These are phyloP conservation scores for Plebejus anna DNA, from an alignment of 2,888 invertebrate species.

Conservation along the genomic window DNA sequence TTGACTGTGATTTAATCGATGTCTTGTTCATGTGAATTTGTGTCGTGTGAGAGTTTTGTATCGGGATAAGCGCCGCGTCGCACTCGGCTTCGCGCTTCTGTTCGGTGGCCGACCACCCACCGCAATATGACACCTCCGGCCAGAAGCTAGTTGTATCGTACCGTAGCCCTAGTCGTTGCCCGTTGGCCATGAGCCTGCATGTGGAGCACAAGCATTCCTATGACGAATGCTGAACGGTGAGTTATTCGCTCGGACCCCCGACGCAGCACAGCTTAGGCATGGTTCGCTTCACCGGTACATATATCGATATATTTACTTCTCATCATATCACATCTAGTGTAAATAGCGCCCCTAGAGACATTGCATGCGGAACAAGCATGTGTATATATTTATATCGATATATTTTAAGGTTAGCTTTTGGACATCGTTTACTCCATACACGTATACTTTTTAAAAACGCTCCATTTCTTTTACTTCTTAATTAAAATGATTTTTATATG, in stretches of 20 bases:
- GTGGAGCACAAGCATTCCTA: slow-evolving; percentile 72
- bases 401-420: slow-evolving; percentile 51
- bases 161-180: slow-evolving; percentile 70
- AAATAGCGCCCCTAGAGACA: slow-evolving; percentile 22
- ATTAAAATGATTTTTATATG: background rate
- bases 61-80: slow-evolving; percentile 67
- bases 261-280: slow-evolving; percentile 39
- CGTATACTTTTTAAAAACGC: slow-evolving; percentile 3
- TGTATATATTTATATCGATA: slow-evolving; percentile 43
- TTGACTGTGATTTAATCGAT: slow-evolving; percentile 66
- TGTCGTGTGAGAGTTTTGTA: slow-evolving; percentile 67
- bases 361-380: slow-evolving; percentile 25
- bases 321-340: slow-evolving; percentile 24
- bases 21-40: slow-evolving; percentile 79
- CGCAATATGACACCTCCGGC: slow-evolving; percentile 64
- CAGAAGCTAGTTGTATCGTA: slow-evolving; percentile 60
- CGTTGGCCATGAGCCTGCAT: slow-evolving; percentile 67
- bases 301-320: slow-evolving; percentile 42
- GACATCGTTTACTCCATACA: slow-evolving; percentile 32
- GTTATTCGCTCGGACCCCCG: slow-evolving; percentile 57
- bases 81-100: slow-evolving; percentile 72
- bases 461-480: background rate
- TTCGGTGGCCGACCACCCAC: slow-evolving; percentile 63
- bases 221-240: slow-evolving; percentile 73
- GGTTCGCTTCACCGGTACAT: slow-evolving; percentile 36